Evolutionary conservation across 2,113 vertebrate genomes (phyloP).

Genomic region (Lasiurus borealis): DNA sequence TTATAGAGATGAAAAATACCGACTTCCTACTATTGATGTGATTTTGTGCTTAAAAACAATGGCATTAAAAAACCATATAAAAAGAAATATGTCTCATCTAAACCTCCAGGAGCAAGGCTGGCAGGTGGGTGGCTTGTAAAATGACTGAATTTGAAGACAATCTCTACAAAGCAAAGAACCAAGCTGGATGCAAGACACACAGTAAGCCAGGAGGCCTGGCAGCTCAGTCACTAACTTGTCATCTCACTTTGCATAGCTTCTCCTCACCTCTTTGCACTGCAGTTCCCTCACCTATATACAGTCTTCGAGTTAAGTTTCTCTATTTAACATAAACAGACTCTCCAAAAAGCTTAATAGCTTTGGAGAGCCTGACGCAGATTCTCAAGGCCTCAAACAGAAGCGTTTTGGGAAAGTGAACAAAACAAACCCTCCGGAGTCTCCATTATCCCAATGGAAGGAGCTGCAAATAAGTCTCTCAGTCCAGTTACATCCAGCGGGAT

Average conservation of each 20-base stretch:
- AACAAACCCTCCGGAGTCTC: slow-evolving; percentile 60
- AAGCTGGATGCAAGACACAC: not conserved
- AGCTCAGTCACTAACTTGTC: not conserved
- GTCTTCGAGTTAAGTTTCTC: slow-evolving; percentile 24
- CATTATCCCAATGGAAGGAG: slow-evolving; percentile 39
- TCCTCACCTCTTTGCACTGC: slow-evolving; percentile 22
- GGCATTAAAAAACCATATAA: not conserved
- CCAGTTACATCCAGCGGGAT: slow-evolving; percentile 47
- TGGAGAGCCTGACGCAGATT: slow-evolving; percentile 48
- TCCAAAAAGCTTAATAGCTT: slow-evolving; percentile 35
- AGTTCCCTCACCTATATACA: slow-evolving; percentile 39
- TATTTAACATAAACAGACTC: slow-evolving; percentile 20
- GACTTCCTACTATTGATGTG: not conserved
- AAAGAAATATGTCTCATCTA: not conserved
- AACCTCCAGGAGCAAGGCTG: not conserved
- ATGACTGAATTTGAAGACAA: not conserved
- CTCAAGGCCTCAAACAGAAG: slow-evolving; percentile 48
- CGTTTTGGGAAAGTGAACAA: slow-evolving; percentile 61
- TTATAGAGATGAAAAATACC: not conserved
- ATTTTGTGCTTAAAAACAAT: not conserved
- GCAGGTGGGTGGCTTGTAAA: not conserved
- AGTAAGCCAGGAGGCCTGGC: not conserved
- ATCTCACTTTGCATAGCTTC: not conserved
- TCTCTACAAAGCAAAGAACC: not conserved
- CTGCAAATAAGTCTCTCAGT: not conserved